A percentile compares a stretch with the other conserved stretches of the same genome.
Conservation (phyloP, 1,140 invertebrate genomes). For the Heliothis subflexa region DNA sequence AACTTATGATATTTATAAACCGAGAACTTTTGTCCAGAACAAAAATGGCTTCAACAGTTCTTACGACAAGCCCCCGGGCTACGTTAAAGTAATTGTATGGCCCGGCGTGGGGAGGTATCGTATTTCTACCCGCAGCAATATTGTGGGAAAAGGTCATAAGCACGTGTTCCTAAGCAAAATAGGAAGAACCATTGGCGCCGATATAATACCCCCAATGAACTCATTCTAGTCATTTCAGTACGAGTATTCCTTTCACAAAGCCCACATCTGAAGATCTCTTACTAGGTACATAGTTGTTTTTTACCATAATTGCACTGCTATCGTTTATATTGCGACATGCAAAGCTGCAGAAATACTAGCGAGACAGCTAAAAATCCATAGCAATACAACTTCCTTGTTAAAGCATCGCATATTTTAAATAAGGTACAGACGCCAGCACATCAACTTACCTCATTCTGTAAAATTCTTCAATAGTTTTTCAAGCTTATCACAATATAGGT, state of each 20-base stretch:
- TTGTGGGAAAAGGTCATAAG: conserved; percentile 70
- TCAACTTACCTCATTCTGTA: too few species aligned
- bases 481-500: too few species aligned
- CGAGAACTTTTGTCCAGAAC: conserved; percentile 65
- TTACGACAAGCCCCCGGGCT: conserved; percentile 74
- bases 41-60: conserved; percentile 74
- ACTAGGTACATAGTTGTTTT: too few species aligned
- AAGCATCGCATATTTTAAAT: too few species aligned
- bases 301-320: too few species aligned
- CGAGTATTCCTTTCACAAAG: not conserved
- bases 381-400: too few species aligned
- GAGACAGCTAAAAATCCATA: not conserved
- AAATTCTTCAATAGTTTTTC: too few species aligned
- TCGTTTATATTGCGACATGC: too few species aligned
- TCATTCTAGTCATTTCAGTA: conserved; percentile 59
- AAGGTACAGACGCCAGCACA: too few species aligned
- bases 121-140: conserved; percentile 55
- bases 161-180: conserved; percentile 75
- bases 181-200: conserved; percentile 71
- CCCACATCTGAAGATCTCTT: too few species aligned
- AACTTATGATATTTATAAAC: conserved; percentile 60
- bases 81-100: conserved; percentile 69
- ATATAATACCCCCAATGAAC: conserved; percentile 73
- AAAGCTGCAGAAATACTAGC: not conserved
- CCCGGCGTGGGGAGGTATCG: conserved; percentile 75